Evolutionary conservation across 2,797 vertebrate genomes (phyloP).

Genomic region (Arctocebus calabarensis): DNA sequence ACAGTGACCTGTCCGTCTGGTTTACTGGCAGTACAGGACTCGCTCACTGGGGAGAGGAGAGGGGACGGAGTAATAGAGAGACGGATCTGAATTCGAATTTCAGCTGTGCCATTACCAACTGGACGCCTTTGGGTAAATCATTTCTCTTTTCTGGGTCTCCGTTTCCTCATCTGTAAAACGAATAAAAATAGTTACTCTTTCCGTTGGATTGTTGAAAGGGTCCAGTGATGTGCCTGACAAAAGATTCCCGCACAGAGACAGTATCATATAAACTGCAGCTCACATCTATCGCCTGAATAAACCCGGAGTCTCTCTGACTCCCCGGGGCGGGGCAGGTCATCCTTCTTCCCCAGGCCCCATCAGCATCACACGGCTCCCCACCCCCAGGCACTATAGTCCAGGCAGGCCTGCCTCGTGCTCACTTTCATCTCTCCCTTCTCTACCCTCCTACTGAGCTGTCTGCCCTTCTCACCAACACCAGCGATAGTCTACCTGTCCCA

Average conservation of each 20-base stretch:
- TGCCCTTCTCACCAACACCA: background rate
- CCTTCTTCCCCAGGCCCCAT: background rate
- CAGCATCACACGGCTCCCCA: background rate
- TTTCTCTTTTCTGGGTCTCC: background rate
- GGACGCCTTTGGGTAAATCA: background rate
- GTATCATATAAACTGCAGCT: no score
- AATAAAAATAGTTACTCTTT: background rate
- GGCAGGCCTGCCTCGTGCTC: no score
- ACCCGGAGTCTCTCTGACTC: background rate
- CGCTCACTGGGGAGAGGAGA: background rate
- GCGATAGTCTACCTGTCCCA: background rate
- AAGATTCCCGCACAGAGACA: background rate
- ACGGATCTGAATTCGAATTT: conserved; percentile 9
- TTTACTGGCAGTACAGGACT: background rate
- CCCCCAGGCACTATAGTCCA: background rate
- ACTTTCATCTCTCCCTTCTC: no score
- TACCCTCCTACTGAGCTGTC: background rate
- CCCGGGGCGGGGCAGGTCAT: background rate
- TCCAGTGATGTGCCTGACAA: background rate
- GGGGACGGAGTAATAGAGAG: background rate
- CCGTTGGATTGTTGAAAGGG: background rate
- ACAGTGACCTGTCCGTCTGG: no score
- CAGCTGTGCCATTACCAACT: conserved; percentile 10
- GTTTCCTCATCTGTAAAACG: background rate
- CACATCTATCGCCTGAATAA: background rate